Evolutionary conservation across 2,888 invertebrate genomes (phyloP).

Genomic region (Cheilosia soror): DNA sequence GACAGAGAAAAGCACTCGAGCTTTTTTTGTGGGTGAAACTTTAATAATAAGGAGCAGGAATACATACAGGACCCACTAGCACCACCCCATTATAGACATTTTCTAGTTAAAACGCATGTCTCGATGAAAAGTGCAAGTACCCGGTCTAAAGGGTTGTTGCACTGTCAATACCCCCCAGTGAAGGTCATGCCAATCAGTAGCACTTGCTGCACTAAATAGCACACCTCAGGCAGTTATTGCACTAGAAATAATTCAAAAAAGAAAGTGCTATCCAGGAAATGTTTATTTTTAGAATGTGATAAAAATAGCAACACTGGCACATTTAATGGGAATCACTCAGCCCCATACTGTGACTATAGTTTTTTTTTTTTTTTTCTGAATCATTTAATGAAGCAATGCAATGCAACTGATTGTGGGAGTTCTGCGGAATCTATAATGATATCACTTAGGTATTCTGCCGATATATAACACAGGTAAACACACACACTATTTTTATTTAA

Average conservation of each 20-base stretch:
- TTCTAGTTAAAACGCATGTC: slow-evolving; percentile 61
- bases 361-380: slow-evolving; percentile 22
- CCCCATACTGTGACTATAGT: background rate
- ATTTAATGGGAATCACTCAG: slow-evolving; percentile 38
- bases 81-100: slow-evolving; percentile 1
- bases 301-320: slow-evolving; percentile 48
- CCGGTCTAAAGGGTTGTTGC: slow-evolving; percentile 70
- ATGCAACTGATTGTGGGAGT: no score
- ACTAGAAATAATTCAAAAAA: slow-evolving; percentile 4
- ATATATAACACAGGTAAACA: background rate
- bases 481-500: slow-evolving; percentile 2
- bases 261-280: slow-evolving; percentile 59
- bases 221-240: slow-evolving; percentile 13
- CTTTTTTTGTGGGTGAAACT: slow-evolving; percentile 43
- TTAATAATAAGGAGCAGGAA: slow-evolving; percentile 6
- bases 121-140: slow-evolving; percentile 75
- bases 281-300: slow-evolving; percentile 61
- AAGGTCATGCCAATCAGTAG: slow-evolving; percentile 57
- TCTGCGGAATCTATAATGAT: slow-evolving; percentile 16
- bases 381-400: background rate
- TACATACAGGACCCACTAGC: slow-evolving; percentile 8
- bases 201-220: slow-evolving; percentile 28
- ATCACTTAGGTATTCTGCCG: slow-evolving; percentile 13
- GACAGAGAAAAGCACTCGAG: slow-evolving; percentile 60
- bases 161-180: slow-evolving; percentile 58